A percentile compares a stretch with the other conserved stretches of the same genome.
Conservation (phyloP, 1,140 invertebrate species). For the Vanessa atalanta region DNA sequence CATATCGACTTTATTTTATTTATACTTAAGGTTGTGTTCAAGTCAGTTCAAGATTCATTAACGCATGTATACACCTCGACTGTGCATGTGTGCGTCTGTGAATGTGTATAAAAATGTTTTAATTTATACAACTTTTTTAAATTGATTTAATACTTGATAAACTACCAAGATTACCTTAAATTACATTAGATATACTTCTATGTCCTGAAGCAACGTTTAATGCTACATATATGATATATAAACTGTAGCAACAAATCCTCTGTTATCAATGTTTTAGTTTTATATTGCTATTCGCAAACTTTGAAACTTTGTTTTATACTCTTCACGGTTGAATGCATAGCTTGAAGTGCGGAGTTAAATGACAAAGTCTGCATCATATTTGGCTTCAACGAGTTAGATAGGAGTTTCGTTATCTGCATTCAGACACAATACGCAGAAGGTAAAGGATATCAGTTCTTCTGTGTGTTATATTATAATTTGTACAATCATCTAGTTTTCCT, state of each 20-base stretch:
- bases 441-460: background rate
- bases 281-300: background rate
- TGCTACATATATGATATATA: no score
- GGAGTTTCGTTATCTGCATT: slow-evolving; percentile 12
- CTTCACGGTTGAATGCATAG: slow-evolving; percentile 11
- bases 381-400: slow-evolving; percentile 4
- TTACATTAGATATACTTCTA: no score
- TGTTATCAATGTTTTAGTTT: slow-evolving; percentile 3
- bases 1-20: no score
- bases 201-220: no score
- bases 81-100: no score
- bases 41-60: no score
- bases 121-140: no score
- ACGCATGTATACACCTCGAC: no score
- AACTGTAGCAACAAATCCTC: background rate
- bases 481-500: background rate
- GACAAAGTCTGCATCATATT: slow-evolving; percentile 19
- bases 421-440: background rate
- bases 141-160: no score
- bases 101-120: no score
- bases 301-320: slow-evolving; percentile 19
- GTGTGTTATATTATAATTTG: background rate
- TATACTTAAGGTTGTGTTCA: no score
- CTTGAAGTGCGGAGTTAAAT: slow-evolving; percentile 16
- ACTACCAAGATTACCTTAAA: no score